Conservation (phyloP, 92 coral and sea anemone species). For the Porites evermanni region DNA sequence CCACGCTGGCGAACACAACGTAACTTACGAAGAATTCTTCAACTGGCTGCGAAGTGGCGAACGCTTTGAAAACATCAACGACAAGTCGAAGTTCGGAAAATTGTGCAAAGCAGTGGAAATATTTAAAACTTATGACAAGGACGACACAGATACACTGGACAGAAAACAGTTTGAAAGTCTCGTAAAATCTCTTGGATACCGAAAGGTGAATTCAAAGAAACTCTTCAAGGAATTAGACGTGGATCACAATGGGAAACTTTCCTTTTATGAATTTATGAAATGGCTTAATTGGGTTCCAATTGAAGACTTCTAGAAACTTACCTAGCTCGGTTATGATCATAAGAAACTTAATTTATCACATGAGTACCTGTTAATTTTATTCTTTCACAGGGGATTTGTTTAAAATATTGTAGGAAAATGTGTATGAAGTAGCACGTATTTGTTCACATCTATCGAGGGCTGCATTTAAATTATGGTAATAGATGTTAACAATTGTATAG, state of each 20-base stretch:
- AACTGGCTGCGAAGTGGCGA: constrained; percentile 83
- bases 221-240: constrained; percentile 54
- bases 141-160: constrained; percentile 49
- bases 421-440: too few species aligned
- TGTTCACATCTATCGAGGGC: background rate
- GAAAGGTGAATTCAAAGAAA: constrained; percentile 18
- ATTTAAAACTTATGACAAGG: constrained; percentile 63
- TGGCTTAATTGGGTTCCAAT: constrained; percentile 78
- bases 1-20: constrained; percentile 64
- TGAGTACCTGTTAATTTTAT: too few species aligned
- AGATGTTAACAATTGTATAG: background rate
- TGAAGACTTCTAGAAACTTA: background rate
- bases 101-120: constrained; percentile 62
- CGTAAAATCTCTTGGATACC: constrained; percentile 56
- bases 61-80: constrained; percentile 67
- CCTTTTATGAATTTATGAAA: constrained; percentile 76
- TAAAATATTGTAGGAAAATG: background rate
- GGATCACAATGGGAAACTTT: constrained; percentile 60
- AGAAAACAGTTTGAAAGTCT: constrained; percentile 46
- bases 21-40: constrained; percentile 71
- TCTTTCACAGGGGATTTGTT: background rate
- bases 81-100: constrained; percentile 58
- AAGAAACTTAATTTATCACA: too few species aligned
- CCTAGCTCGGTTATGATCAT: background rate
- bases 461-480: too few species aligned